A percentile compares a stretch with the other conserved stretches of the same genome.
phyloP scores from a whole-genome alignment of 2,113 vertebrate species.

The Caretta caretta region DNA sequence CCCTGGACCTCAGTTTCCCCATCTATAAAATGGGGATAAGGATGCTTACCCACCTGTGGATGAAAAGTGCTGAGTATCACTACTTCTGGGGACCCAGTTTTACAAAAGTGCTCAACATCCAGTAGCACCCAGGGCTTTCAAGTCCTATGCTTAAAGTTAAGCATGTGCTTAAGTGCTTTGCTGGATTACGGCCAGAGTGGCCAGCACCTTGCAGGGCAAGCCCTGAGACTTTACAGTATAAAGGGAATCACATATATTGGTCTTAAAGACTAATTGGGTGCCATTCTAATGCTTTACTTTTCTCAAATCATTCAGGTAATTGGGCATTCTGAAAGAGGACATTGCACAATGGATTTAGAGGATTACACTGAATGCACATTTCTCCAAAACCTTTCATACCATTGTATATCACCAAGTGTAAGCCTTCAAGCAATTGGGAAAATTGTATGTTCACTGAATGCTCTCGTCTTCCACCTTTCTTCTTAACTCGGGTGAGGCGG shows the following conservation, averaged over 20 bases:
- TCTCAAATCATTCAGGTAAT: not conserved
- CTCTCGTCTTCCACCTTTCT: not conserved
- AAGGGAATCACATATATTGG: not conserved
- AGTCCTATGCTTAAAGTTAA: not conserved
- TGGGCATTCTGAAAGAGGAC: not conserved
- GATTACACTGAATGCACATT: not conserved
- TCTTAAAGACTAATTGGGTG: not conserved
- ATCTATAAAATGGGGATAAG: not conserved
- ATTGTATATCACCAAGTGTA: not conserved
- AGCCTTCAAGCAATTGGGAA: not conserved
- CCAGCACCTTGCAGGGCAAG: not conserved
- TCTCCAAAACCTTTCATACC: not conserved
- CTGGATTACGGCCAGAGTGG: not conserved
- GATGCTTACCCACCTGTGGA: not conserved
- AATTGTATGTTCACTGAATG: not conserved
- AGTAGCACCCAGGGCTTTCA: not conserved
- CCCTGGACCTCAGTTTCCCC: not conserved
- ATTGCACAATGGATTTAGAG: not conserved
- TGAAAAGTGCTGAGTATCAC: not conserved
- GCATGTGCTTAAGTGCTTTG: not conserved
- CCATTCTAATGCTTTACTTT: not conserved
- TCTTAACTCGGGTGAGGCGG: fast-evolving
- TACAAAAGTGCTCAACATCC: not conserved
- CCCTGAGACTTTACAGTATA: not conserved
- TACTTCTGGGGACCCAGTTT: not conserved